These are phyloP conservation scores for Athene cunicularia DNA, from an alignment of 2,113 vertebrate species.

Conservation along the genomic window DNA sequence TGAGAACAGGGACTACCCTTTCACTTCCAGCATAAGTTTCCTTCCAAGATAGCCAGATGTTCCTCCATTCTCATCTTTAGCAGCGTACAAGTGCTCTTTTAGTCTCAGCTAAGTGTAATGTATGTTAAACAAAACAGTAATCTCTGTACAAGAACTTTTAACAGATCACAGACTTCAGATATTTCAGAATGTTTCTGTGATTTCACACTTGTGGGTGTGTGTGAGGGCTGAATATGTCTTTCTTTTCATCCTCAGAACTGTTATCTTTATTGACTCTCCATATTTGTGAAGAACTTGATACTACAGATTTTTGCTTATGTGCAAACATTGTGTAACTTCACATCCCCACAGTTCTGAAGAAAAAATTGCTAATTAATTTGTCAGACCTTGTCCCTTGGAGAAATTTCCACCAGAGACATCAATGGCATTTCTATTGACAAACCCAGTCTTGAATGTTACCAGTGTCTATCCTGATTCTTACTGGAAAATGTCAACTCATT, in stretches of 20 bases:
- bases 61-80: background rate
- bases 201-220: rapidly evolving
- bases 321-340: background rate
- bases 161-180: background rate
- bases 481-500: background rate
- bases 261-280: background rate
- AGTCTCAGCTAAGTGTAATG: background rate
- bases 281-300: background rate
- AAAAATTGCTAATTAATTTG: background rate
- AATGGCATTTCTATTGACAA: background rate
- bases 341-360: background rate
- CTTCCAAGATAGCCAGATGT: background rate
- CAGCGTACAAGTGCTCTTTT: background rate
- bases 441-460: background rate
- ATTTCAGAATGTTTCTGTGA: background rate
- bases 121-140: background rate
- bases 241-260: background rate
- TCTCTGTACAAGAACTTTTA: background rate
- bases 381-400: background rate
- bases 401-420: background rate
- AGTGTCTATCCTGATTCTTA: background rate
- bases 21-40: background rate
- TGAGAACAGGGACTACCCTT: background rate
- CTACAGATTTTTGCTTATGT: background rate
- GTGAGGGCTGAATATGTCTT: background rate